phyloP scores from a whole-genome alignment of 2,888 invertebrate genomes.

The Andrena chrysosceles region DNA sequence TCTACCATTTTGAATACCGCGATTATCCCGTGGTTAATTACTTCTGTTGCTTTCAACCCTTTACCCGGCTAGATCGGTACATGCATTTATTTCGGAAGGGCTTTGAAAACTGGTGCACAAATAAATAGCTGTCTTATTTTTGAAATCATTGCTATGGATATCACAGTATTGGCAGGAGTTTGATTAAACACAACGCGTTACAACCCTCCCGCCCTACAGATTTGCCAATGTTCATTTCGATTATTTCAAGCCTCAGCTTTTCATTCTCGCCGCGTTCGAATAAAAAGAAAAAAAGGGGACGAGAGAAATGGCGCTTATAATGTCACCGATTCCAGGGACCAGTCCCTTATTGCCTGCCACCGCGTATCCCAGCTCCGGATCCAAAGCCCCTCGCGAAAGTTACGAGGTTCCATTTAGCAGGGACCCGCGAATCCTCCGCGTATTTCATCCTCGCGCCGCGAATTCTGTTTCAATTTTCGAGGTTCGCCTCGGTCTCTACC shows the following conservation, averaged over 20 bases:
- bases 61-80: background rate
- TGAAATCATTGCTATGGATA: too few species aligned
- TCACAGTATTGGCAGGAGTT: too few species aligned
- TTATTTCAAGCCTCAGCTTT: background rate
- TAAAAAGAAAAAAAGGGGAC: too few species aligned
- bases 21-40: slow-evolving; percentile 11
- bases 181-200: too few species aligned
- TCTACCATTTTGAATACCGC: slow-evolving; percentile 15
- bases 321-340: slow-evolving; percentile 31
- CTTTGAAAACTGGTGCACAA: background rate
- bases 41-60: background rate
- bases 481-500: slow-evolving; percentile 34
- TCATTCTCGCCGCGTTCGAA: background rate
- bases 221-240: background rate
- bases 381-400: slow-evolving; percentile 55
- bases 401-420: slow-evolving; percentile 70
- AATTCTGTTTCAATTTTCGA: slow-evolving; percentile 72
- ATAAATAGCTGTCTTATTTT: too few species aligned
- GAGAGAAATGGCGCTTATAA: slow-evolving; percentile 1
- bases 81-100: background rate
- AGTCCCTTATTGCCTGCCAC: slow-evolving; percentile 57
- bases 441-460: slow-evolving; percentile 64
- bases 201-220: too few species aligned
- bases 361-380: slow-evolving; percentile 30
- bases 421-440: slow-evolving; percentile 51